Base-by-base conservation (phyloP, 2,888 invertebrate species). In the Conchocele bisecta region DNA sequence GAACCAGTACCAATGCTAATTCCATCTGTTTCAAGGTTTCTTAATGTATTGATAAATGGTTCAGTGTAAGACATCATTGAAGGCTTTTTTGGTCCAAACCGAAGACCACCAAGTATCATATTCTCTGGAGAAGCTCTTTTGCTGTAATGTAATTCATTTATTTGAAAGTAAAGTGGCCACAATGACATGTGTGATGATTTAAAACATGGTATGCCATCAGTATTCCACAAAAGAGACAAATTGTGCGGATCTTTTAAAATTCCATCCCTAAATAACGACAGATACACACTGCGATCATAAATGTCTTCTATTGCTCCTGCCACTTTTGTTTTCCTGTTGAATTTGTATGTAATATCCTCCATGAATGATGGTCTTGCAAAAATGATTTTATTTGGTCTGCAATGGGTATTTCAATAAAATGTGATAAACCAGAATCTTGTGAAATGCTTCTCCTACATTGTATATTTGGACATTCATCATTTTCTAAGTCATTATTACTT, bases 101-200 rank as follows among this genome's bases (percentile, higher is more conserved):
- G 65, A n/a, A 74, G 35, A 11, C 74, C 74, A 51, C 31, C 31
- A 20, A 74, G 41, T 9, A 74, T 56, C 54, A 74, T 53, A 39
- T 69, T 74, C 57, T 69, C 63, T 17, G n/a, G 41, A 33, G 22
- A n/a, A 20, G 39, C 57, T 48, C 69, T 44, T 17, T 31, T 24
- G 53, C 58, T 70, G 24, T 39, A 61, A 11, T 60, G 53, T 3
- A 69, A 28, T 48, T 69, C 51, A 57, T 74, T 74, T 4, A 74
- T 57, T 0, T 37, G 33, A 2, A 75, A 20, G 35, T 54, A 75
- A 39, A 75, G 15, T 15, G 66, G 70, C 70, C 75, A 70, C 11
- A 70, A 28, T 4, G 70, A 75, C 17, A 69, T 33, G 53, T 75
- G 69, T 29, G 66, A 66, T 26, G 61, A 57, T 41, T 75, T 75